Percentiles rank a stretch among this genome's conserved stretches.
Evolutionary conservation across 2,113 vertebrate species (phyloP).

Genomic region (Tichodroma muraria): DNA sequence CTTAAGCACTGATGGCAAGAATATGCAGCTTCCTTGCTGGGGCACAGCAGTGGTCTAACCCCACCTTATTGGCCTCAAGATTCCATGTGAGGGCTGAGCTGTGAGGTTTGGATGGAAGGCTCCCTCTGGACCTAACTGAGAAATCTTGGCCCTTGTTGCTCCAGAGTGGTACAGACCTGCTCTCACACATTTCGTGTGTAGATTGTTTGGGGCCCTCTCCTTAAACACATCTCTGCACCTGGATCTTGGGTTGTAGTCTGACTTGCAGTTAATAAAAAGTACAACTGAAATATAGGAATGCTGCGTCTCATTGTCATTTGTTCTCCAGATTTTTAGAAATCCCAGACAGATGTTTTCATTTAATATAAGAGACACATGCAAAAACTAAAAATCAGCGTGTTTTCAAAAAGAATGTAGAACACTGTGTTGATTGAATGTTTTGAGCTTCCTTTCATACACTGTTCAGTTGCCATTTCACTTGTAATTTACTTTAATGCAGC

Average conservation of each 20-base stretch:
- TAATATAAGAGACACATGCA: background rate
- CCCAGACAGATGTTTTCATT: conserved; percentile 25
- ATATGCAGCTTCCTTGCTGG: background rate
- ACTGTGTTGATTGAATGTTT: background rate
- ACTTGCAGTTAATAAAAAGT: background rate
- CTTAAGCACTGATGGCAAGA: background rate
- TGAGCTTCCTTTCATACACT: background rate
- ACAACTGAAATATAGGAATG: background rate
- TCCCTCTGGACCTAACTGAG: background rate
- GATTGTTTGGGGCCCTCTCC: background rate
- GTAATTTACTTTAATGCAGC: background rate
- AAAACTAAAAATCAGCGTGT: background rate
- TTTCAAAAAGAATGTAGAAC: background rate
- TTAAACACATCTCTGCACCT: background rate
- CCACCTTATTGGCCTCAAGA: background rate
- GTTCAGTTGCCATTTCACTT: background rate
- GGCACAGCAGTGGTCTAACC: background rate
- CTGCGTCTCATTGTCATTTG: background rate
- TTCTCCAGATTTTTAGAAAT: conserved; percentile 11
- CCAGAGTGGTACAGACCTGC: background rate
- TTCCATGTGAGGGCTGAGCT: background rate
- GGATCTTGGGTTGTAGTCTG: background rate
- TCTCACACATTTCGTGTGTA: background rate
- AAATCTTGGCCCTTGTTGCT: background rate
- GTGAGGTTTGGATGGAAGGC: background rate